Evolutionary conservation across 1,140 invertebrate genomes (phyloP), one percentile per base, ranked within the genome.

Genomic region (Magallana gigas): DNA sequence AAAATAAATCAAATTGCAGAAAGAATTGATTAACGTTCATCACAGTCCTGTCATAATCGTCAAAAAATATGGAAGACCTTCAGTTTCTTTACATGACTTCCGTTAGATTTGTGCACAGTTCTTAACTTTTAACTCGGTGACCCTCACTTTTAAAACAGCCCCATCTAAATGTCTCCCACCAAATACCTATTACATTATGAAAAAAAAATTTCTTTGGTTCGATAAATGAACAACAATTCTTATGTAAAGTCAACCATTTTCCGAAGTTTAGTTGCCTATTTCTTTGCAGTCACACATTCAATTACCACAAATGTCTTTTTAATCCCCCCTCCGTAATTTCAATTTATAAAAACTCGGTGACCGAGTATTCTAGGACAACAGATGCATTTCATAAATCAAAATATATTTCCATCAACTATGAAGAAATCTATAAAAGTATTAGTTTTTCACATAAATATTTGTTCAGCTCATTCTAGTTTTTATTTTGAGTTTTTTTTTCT

Each of bases 1-100:
- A 76, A 76, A 76, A 76, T 76, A 29, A 18, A 76, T 23, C 68
- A 48, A 76, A 76, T 8, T 76, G 18, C 7, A 23, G 12, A 76
- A 76, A 29, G 68, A 76, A 76, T 76, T 76, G 68, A 76, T 76
- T 76, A 76, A 23, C 36, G 68, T 76, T 29, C 68, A 76, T 76
- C 68, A 76, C 8, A 29, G 68, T 29, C 23, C 68, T 76, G 68
- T 76, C 68, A 76, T 76, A 76, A 76, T 76, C 23, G 12, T 76
- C 68, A 76, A 76, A 76, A 64, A 76, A 18, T 23, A 76, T 76
- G 29, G 68, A 36, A 29, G 68, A 76, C 68, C 68, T 36, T 76
- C 68, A 76, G 36, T 36, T 76, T 76, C 64, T 76, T 76, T 23
- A 76, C 18, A 29, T 76, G 23, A 76, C 23, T 76, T 76, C 68